Evolutionary conservation across 2,113 vertebrate species (phyloP).

Genomic region (Pomatostomus ruficeps): DNA sequence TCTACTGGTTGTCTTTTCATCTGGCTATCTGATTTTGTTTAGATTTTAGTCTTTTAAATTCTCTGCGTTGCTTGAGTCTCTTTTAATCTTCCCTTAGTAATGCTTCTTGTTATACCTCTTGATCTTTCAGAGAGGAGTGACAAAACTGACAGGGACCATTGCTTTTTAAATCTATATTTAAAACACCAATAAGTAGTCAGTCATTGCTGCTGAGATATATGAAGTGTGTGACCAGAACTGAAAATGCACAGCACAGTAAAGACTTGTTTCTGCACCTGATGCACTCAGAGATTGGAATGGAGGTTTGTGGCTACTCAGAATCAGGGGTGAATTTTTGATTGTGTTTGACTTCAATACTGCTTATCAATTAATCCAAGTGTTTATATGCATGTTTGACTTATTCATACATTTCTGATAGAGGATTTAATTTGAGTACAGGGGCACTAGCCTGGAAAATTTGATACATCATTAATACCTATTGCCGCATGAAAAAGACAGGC

Average conservation of each 20-base stretch:
- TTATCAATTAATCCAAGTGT: not conserved
- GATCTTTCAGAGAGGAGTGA: constrained; percentile 8
- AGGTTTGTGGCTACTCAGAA: not conserved
- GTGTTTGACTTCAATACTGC: not conserved
- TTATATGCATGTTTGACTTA: not conserved
- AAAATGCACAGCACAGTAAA: not conserved
- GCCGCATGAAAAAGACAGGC: not conserved
- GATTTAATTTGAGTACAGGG: not conserved
- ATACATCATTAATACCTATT: not conserved
- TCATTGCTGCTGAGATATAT: not conserved
- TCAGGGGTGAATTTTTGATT: not conserved
- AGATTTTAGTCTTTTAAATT: constrained; percentile 44
- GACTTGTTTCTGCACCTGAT: not conserved
- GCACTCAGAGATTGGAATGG: not conserved
- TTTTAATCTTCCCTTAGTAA: constrained; percentile 47
- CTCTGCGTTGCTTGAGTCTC: not conserved
- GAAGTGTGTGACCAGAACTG: not conserved
- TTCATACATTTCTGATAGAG: not conserved
- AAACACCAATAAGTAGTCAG: not conserved
- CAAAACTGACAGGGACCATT: not conserved
- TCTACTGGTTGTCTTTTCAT: constrained; percentile 31
- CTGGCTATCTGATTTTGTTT: constrained; percentile 24
- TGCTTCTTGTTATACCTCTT: constrained; percentile 6
- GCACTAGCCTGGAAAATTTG: not conserved
- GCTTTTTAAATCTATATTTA: constrained; percentile 5